phyloP scores from a whole-genome alignment of 2,888 invertebrate genomes.

The Ochropleura plecta region DNA sequence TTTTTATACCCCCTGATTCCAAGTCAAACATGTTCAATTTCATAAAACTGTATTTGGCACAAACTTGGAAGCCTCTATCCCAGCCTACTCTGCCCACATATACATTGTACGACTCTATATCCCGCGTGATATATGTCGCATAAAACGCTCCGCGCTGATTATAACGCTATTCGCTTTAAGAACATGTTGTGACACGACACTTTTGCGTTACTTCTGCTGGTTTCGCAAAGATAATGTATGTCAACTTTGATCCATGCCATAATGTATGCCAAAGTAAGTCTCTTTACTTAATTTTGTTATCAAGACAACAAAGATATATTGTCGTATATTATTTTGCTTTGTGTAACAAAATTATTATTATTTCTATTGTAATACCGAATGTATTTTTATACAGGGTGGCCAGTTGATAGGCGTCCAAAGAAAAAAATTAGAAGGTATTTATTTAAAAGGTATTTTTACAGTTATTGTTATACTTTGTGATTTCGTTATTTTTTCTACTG shows the following conservation, averaged over 20 bases:
- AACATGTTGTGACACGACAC: slow-evolving; percentile 55
- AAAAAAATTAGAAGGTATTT: no score
- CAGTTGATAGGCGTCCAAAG: no score
- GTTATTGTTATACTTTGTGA: no score
- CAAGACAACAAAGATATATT: neutral
- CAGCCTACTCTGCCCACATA: slow-evolving; percentile 39
- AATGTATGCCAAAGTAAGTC: neutral
- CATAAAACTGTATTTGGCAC: neutral
- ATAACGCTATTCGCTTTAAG: slow-evolving; percentile 60
- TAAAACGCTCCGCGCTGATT: slow-evolving; percentile 63
- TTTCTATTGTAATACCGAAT: neutral
- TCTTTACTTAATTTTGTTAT: slow-evolving; percentile 11
- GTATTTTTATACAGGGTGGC: no score
- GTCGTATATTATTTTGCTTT: neutral
- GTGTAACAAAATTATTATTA: neutral
- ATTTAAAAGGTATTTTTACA: no score
- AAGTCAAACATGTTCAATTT: no score
- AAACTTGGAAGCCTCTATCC: slow-evolving; percentile 15
- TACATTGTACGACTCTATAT: slow-evolving; percentile 49
- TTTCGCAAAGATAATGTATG: slow-evolving; percentile 21
- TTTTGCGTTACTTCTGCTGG: slow-evolving; percentile 40
- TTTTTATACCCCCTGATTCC: no score
- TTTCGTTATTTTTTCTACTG: no score
- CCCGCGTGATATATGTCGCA: slow-evolving; percentile 59
- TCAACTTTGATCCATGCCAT: slow-evolving; percentile 29